A percentile compares a stretch with the other conserved stretches of the same genome.
These are phyloP conservation scores for Chloromyia formosa DNA, from an alignment of 2,888 invertebrate genomes.

Conservation along the genomic window DNA sequence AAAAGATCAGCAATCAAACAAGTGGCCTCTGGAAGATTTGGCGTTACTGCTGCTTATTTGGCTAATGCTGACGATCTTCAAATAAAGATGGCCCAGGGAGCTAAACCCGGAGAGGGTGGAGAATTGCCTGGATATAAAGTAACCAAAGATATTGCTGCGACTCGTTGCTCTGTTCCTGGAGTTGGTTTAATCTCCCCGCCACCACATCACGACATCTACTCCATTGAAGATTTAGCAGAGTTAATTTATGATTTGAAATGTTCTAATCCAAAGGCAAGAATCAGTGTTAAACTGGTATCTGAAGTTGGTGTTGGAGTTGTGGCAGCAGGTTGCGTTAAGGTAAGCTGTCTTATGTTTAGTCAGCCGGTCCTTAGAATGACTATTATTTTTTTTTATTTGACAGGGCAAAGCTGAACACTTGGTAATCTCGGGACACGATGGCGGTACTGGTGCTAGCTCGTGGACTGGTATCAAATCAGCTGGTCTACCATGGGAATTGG, in stretches of 20 bases:
- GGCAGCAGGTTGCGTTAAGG: conserved; percentile 98
- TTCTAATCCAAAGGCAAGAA: conserved; percentile 93
- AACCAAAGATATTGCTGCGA: conserved; percentile 92
- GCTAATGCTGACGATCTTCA: conserved; percentile 98
- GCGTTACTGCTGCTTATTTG: conserved; percentile 96
- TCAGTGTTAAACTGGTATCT: conserved; percentile 97
- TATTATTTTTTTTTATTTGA: conserved; percentile 42
- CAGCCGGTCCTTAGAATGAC: background rate
- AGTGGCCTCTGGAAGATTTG: conserved; percentile 98
- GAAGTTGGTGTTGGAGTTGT: conserved; percentile 99
- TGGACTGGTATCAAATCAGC: conserved; percentile 99
- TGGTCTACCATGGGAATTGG: conserved; percentile 98
- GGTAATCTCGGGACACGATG: conserved; percentile 98
- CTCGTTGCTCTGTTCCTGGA: conserved; percentile 94
- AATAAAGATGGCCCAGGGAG: conserved; percentile 99
- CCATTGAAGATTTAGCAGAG: conserved; percentile 98
- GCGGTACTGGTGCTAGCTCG: conserved; percentile 97
- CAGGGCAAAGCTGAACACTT: conserved; percentile 98
- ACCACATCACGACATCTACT: conserved; percentile 99
- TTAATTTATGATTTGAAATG: conserved; percentile 98
- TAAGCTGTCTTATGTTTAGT: conserved; percentile 56
- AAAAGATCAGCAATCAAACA: conserved; percentile 97
- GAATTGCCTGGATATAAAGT: conserved; percentile 94
- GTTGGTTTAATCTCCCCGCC: conserved; percentile 99
- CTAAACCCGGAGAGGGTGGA: conserved; percentile 99